These are phyloP conservation scores for Drosophila nr. perissopoda DNA, from an alignment of 2,888 invertebrate species.

Conservation along the genomic window DNA sequence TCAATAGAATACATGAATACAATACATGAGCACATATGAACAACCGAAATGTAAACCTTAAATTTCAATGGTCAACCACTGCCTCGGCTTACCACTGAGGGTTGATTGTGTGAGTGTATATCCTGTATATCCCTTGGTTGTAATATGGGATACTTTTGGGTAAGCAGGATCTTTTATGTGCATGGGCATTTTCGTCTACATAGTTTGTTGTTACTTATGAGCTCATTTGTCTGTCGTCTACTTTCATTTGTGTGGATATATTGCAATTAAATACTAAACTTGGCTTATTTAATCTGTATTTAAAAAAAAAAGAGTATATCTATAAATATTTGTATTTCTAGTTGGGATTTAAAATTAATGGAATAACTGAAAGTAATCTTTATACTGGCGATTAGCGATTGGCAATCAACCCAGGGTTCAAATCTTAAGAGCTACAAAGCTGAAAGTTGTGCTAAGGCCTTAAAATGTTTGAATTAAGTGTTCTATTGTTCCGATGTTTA, in stretches of 20 bases:
- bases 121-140: constrained; percentile 37
- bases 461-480: not conserved
- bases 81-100: constrained; percentile 69
- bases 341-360: not conserved
- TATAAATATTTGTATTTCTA: not conserved
- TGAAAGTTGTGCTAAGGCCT: not conserved
- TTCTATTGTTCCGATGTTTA: not conserved
- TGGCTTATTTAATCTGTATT: not conserved
- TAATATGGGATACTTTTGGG: constrained; percentile 58
- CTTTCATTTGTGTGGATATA: constrained; percentile 10
- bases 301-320: not conserved
- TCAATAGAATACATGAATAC: constrained; percentile 39
- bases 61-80: constrained; percentile 74
- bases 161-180: constrained; percentile 38
- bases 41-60: constrained; percentile 43
- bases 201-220: constrained; percentile 26
- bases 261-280: constrained; percentile 19
- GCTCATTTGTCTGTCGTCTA: constrained; percentile 38
- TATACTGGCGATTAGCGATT: not conserved
- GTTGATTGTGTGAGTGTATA: constrained; percentile 50
- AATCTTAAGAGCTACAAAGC: not conserved
- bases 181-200: constrained; percentile 7
- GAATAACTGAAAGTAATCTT: not conserved
- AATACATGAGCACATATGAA: constrained; percentile 20
- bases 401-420: not conserved